Evolutionary conservation across 2,888 invertebrate genomes (phyloP).

Genomic region (Drosophila aldrichi): DNA sequence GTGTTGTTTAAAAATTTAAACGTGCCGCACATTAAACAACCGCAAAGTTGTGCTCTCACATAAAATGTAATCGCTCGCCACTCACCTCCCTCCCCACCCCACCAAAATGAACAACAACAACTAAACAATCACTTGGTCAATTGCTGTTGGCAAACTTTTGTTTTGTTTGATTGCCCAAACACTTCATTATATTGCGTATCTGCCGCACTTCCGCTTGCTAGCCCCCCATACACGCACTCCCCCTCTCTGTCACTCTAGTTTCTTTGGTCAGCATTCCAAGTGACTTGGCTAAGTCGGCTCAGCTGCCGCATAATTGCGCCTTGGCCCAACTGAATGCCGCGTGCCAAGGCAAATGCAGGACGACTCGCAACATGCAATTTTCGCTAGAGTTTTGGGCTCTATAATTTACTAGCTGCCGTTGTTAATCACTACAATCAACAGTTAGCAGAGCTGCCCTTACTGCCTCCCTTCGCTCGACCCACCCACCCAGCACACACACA

Average conservation of each 20-base stretch:
- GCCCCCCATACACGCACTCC: too few relatives aligned
- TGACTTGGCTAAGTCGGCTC: conserved; percentile 79
- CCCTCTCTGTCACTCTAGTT: neutral
- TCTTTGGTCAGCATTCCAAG: conserved; percentile 69
- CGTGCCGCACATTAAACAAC: conserved; percentile 56
- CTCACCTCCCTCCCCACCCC: neutral
- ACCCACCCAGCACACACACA: conserved; percentile 1
- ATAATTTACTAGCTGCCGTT: conserved; percentile 47
- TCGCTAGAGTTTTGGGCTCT: conserved; percentile 47
- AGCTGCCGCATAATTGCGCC: conserved; percentile 57
- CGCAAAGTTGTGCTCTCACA: conserved; percentile 63
- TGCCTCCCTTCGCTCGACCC: neutral
- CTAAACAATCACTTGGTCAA: conserved; percentile 40
- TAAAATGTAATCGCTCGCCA: conserved; percentile 57
- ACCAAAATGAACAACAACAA: conserved; percentile 12
- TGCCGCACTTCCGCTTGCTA: neutral
- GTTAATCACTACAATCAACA: conserved; percentile 83
- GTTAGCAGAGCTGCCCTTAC: conserved; percentile 42
- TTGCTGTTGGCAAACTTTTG: conserved; percentile 44
- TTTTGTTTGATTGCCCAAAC: conserved; percentile 55
- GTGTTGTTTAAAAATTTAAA: conserved; percentile 57
- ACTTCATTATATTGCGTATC: conserved; percentile 50
- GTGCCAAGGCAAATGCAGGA: conserved; percentile 51
- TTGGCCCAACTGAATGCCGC: conserved; percentile 42
- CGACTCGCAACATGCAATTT: conserved; percentile 77